A percentile compares a stretch with the other conserved stretches of the same genome.
Conservation (phyloP, 1,140 invertebrate species). For the Tenebrio molitor region DNA sequence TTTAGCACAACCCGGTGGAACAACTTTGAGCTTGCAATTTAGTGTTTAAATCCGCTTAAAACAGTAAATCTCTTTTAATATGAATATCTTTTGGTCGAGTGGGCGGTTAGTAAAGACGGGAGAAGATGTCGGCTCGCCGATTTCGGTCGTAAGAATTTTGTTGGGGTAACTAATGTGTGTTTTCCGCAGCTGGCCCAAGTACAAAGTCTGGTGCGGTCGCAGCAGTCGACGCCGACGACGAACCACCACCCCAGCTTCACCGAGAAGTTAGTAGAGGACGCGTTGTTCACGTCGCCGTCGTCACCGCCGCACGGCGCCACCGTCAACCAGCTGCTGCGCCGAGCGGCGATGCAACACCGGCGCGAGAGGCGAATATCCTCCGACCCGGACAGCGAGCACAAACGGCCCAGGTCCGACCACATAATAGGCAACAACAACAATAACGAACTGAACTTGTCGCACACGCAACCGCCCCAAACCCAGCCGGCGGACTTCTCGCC, state of each 20-base stretch:
- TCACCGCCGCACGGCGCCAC: conserved; percentile 70
- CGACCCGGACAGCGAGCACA: conserved; percentile 75
- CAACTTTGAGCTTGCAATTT: no score
- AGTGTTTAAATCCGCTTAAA: no score
- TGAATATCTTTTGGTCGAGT: no score
- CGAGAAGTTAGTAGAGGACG: conserved; percentile 73
- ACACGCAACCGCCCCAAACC: conserved; percentile 69
- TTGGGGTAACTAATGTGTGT: neutral
- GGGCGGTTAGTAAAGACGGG: no score
- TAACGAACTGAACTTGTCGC: conserved; percentile 69
- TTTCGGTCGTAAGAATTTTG: no score
- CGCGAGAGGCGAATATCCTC: conserved; percentile 73
- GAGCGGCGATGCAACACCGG: conserved; percentile 75
- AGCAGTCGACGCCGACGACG: conserved; percentile 70
- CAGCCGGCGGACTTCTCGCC: conserved; percentile 82
- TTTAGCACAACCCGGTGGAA: no score
- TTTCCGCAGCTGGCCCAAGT: conserved; percentile 71
- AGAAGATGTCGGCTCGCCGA: no score
- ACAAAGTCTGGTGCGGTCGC: conserved; percentile 71
- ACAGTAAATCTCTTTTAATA: no score
- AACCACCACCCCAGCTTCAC: conserved; percentile 67
- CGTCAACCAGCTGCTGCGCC: conserved; percentile 76
- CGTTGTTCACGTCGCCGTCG: conserved; percentile 72
- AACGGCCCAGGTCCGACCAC: conserved; percentile 67
- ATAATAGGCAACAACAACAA: conserved; percentile 70